Percentiles rank a stretch among this genome's conserved stretches.
These are phyloP conservation scores for Muntiacus muntjak DNA, from an alignment of 2,113 vertebrate species.

Conservation along the genomic window DNA sequence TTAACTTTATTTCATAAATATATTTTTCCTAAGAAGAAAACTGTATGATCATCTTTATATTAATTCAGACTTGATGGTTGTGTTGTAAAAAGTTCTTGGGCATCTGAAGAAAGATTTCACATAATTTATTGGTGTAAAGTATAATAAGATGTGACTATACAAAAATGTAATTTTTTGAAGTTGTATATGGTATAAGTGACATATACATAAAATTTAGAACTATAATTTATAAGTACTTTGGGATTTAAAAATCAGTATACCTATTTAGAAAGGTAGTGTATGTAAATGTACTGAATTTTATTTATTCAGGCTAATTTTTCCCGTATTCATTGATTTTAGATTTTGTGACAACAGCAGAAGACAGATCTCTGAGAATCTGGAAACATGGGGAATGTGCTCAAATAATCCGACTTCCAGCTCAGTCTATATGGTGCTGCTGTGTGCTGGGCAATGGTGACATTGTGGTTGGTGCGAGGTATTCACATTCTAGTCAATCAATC, in stretches of 20 bases:
- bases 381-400: constrained; percentile 90
- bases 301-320: background rate
- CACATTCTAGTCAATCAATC: background rate
- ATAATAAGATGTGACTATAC: background rate
- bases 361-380: constrained; percentile 94
- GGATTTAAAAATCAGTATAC: background rate
- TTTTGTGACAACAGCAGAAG: constrained; percentile 96
- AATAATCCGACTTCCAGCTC: constrained; percentile 93
- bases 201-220: constrained; percentile 11
- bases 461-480: constrained; percentile 94
- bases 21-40: background rate
- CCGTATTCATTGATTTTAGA: constrained; percentile 79
- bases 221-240: background rate
- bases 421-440: constrained; percentile 98
- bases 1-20: background rate
- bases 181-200: background rate
- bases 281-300: constrained; percentile 8
- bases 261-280: background rate
- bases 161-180: constrained; percentile 8
- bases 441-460: constrained; percentile 94
- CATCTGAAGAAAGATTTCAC: background rate
- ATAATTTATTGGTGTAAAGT: background rate
- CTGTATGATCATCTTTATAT: background rate
- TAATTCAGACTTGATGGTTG: background rate
- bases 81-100: background rate